Conservation (phyloP, 2,888 invertebrate genomes). For the Laspeyria flexula region DNA sequence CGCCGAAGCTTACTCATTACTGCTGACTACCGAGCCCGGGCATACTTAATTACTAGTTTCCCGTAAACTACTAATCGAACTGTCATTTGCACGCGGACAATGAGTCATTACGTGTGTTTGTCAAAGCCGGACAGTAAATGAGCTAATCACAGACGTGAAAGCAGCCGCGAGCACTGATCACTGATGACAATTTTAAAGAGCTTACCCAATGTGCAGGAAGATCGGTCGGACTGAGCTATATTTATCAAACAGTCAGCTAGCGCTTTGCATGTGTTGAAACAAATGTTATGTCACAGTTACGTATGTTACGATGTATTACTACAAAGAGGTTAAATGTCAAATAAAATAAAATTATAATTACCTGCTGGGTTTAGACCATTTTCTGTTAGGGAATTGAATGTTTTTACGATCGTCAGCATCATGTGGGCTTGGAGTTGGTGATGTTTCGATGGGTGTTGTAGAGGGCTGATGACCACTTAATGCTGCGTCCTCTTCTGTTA, state of each 20-base stretch:
- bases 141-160: conserved; percentile 81
- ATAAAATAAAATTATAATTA: conserved; percentile 54
- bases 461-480: conserved; percentile 60
- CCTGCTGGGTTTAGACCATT: conserved; percentile 84
- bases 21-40: conserved; percentile 60
- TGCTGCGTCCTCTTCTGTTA: conserved; percentile 71
- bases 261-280: conserved; percentile 78
- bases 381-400: conserved; percentile 58
- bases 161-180: conserved; percentile 82
- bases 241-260: conserved; percentile 79
- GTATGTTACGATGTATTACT: conserved; percentile 49
- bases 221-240: conserved; percentile 75
- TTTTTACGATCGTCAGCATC: conserved; percentile 59
- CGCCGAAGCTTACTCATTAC: conserved; percentile 85
- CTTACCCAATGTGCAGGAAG: conserved; percentile 81
- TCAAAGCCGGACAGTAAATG: conserved; percentile 72
- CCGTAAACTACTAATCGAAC: conserved; percentile 49
- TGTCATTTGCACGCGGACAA: conserved; percentile 55
- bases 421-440: conserved; percentile 75
- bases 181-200: conserved; percentile 84
- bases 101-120: conserved; percentile 70
- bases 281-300: conserved; percentile 76
- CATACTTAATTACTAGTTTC: conserved; percentile 61
- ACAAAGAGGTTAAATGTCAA: conserved; percentile 36
- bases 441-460: conserved; percentile 71